Percentiles rank a stretch among this genome's conserved stretches.
These are phyloP conservation scores for Microctenopoma stevenorrisi DNA, from an alignment of 2,797 vertebrate species.

Conservation along the genomic window DNA sequence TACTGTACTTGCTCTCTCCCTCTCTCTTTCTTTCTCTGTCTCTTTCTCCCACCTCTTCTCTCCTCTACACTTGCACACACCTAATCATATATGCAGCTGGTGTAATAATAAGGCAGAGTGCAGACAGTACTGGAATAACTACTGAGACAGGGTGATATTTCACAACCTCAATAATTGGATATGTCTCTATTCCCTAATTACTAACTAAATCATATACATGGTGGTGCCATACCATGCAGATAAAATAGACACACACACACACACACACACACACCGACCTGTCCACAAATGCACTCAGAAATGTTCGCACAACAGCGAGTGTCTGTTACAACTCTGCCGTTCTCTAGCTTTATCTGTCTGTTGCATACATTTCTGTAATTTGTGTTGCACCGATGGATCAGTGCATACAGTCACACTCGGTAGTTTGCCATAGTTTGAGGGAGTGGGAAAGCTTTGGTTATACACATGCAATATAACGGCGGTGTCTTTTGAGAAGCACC, in stretches of 20 bases:
- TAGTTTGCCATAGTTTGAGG: slow-evolving; percentile 5
- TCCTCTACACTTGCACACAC: slow-evolving; percentile 17
- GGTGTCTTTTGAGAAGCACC: slow-evolving; percentile 17
- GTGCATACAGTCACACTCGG: slow-evolving; percentile 15
- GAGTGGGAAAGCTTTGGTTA: slow-evolving; percentile 1
- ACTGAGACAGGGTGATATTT: slow-evolving; percentile 74
- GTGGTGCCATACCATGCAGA: slow-evolving; percentile 43
- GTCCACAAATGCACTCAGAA: slow-evolving; percentile 27
- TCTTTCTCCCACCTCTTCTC: not conserved
- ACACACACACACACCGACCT: slow-evolving; percentile 19
- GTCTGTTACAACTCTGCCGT: not conserved
- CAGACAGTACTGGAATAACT: slow-evolving; percentile 71
- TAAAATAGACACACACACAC: slow-evolving; percentile 38
- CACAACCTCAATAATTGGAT: slow-evolving; percentile 80
- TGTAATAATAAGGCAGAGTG: slow-evolving; percentile 67
- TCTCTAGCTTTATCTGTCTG: not conserved
- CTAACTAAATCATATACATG: slow-evolving; percentile 78
- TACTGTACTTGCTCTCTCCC: slow-evolving; percentile 20
- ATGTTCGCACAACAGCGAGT: slow-evolving; percentile 1
- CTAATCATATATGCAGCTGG: slow-evolving; percentile 69
- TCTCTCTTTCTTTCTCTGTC: not conserved
- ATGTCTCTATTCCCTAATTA: slow-evolving; percentile 81
- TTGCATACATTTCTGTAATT: not conserved
- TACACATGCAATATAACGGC: slow-evolving; percentile 12
- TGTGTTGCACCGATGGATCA: not conserved